Percentiles rank a stretch among this genome's conserved stretches.
These are phyloP conservation scores for Polia nebulosa DNA, from an alignment of 2,888 invertebrate species.

Conservation along the genomic window DNA sequence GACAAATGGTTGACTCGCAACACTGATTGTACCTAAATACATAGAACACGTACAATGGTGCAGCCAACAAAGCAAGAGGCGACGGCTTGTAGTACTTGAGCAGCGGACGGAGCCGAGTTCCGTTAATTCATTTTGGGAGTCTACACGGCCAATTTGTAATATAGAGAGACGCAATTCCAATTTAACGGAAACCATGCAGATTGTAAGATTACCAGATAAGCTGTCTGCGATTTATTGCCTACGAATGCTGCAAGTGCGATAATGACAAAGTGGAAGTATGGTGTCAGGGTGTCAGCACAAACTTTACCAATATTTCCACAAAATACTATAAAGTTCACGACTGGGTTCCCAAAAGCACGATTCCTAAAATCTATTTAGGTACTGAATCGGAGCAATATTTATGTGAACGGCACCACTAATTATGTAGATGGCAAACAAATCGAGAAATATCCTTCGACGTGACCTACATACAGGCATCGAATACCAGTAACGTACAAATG, in stretches of 20 bases:
- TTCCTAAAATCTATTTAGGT: constrained; percentile 10
- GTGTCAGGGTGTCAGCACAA: neutral
- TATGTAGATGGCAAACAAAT: constrained; percentile 55
- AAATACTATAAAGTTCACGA: neutral
- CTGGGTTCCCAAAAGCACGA: neutral
- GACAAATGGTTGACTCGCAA: constrained; percentile 29
- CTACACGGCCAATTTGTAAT: constrained; percentile 46
- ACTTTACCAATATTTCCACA: neutral
- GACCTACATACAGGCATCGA: constrained; percentile 45
- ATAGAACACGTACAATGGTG: constrained; percentile 16
- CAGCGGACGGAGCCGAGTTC: constrained; percentile 25
- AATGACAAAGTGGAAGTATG: neutral
- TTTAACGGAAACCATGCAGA: constrained; percentile 37
- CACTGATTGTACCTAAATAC: constrained; percentile 36
- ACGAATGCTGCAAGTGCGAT: constrained; percentile 4
- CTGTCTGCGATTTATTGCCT: constrained; percentile 38
- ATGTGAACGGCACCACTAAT: constrained; percentile 42
- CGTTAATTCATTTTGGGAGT: constrained; percentile 56
- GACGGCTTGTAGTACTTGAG: constrained; percentile 46
- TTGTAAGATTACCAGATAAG: constrained; percentile 43
- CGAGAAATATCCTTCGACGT: constrained; percentile 50
- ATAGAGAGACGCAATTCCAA: constrained; percentile 24
- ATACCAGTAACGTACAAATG: constrained; percentile 34
- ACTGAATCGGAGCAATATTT: constrained; percentile 26
- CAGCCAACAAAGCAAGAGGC: constrained; percentile 49